Conservation (phyloP, 2,113 vertebrate species). For the Eubucco bourcierii region DNA sequence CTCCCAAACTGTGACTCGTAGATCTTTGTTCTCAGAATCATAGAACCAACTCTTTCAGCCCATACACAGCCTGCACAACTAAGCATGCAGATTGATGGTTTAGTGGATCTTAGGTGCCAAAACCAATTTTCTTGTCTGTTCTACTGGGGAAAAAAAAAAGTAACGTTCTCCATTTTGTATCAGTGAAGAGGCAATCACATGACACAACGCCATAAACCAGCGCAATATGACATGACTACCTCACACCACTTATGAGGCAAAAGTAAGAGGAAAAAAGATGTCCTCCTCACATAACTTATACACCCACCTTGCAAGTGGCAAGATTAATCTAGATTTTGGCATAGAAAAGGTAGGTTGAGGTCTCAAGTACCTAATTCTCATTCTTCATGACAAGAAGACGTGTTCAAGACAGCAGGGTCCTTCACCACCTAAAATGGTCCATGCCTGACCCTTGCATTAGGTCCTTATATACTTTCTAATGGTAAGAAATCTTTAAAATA, state of each 20-base stretch:
- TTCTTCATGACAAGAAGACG: constrained; percentile 37
- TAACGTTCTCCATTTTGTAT: background rate
- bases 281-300: background rate
- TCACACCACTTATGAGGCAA: background rate
- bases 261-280: background rate
- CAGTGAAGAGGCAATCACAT: background rate
- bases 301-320: background rate
- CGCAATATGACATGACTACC: background rate
- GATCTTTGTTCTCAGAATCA: background rate
- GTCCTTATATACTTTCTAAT: background rate
- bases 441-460: background rate
- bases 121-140: background rate
- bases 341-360: constrained; percentile 53
- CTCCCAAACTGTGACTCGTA: background rate
- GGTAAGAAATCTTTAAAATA: background rate
- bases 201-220: background rate
- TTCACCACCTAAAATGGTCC: constrained; percentile 19
- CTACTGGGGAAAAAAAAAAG: background rate
- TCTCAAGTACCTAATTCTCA: constrained; percentile 63
- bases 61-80: background rate
- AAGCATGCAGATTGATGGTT: background rate
- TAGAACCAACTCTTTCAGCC: background rate
- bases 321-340: constrained; percentile 52
- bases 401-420: constrained; percentile 17
- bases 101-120: background rate